phyloP scores from a whole-genome alignment of 1,140 invertebrate species.

The Rhynchophorus ferrugineus region DNA sequence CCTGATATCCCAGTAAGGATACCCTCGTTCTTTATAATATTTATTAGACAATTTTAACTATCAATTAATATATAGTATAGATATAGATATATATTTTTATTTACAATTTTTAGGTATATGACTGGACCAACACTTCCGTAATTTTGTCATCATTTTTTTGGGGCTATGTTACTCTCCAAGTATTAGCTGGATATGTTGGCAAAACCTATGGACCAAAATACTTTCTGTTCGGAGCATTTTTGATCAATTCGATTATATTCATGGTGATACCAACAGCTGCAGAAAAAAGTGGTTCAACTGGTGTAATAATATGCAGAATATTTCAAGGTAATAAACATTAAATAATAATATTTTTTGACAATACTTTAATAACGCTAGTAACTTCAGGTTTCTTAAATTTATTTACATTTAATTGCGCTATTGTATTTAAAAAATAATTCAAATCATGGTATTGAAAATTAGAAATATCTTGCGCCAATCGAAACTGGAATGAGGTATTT shows the following conservation, averaged over 20 bases:
- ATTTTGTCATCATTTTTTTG: slow-evolving; percentile 61
- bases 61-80: no score
- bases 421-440: no score
- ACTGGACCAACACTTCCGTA: slow-evolving; percentile 45
- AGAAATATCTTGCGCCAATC: no score
- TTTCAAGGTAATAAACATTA: slow-evolving; percentile 12
- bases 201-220: slow-evolving; percentile 55
- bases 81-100: no score
- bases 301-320: slow-evolving; percentile 20
- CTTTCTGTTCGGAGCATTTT: slow-evolving; percentile 48
- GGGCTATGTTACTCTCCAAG: slow-evolving; percentile 48
- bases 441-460: no score
- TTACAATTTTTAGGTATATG: slow-evolving; percentile 25
- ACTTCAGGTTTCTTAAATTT: no score
- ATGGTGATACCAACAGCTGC: slow-evolving; percentile 13
- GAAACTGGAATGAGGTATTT: no score
- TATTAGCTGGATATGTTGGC: slow-evolving; percentile 61
- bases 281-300: slow-evolving; percentile 6
- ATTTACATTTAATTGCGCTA: no score
- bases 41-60: no score
- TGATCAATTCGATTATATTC: slow-evolving; percentile 5
- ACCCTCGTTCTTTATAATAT: no score
- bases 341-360: slow-evolving; percentile 3
- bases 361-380: background rate
- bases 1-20: slow-evolving; percentile 10